A percentile compares a stretch with the other conserved stretches of the same genome.
Conservation (phyloP, 2,888 invertebrate species). For the Tiliacea aurago region DNA sequence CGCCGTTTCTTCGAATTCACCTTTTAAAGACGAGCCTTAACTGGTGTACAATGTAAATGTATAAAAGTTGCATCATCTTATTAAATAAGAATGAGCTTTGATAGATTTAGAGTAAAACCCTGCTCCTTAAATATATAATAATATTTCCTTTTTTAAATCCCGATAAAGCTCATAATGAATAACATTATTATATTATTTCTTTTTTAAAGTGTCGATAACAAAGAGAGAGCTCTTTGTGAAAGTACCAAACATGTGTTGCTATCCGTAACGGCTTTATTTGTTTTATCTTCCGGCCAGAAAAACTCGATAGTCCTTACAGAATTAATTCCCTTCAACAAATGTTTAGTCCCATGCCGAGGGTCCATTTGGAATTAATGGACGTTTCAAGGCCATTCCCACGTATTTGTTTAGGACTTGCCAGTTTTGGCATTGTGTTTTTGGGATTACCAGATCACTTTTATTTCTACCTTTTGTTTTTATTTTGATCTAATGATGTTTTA, state of each 20-base stretch:
- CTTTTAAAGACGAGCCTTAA: background rate
- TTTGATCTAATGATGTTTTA: conserved; percentile 33
- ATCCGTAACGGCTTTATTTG: conserved; percentile 37
- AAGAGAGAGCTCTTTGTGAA: background rate
- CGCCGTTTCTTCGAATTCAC: background rate
- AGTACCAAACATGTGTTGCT: conserved; percentile 13
- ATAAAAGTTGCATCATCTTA: background rate
- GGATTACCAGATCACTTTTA: conserved; percentile 63
- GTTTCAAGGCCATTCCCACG: conserved; percentile 59
- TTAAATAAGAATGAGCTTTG: background rate
- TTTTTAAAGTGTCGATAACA: background rate
- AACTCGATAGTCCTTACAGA: conserved; percentile 59
- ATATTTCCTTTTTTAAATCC: background rate
- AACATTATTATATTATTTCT: background rate
- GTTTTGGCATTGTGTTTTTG: conserved; percentile 59
- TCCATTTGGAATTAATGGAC: conserved; percentile 65
- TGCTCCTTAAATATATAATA: background rate
- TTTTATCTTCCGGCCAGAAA: conserved; percentile 43
- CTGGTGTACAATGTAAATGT: background rate
- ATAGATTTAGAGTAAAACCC: background rate
- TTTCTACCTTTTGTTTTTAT: conserved; percentile 51
- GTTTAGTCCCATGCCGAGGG: conserved; percentile 61
- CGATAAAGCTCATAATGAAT: background rate
- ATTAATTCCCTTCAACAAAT: conserved; percentile 66
- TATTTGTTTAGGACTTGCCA: conserved; percentile 66